These are phyloP conservation scores for Ephialtes manifestator DNA, from an alignment of 2,888 invertebrate species.

Conservation along the genomic window DNA sequence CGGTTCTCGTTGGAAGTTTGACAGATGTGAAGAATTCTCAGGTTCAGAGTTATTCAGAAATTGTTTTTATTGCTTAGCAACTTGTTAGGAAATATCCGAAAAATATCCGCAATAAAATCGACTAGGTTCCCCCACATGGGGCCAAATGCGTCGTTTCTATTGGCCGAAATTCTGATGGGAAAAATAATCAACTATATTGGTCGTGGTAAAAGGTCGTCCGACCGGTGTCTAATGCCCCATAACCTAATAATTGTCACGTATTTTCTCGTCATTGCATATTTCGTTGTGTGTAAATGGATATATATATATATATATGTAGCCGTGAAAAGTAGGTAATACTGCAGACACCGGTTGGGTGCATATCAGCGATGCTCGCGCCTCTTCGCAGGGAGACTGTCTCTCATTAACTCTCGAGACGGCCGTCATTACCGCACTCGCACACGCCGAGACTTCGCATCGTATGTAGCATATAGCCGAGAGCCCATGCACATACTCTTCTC, in stretches of 20 bases:
- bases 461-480: constrained; percentile 37
- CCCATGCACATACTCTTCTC: constrained; percentile 39
- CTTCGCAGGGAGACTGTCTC: constrained; percentile 72
- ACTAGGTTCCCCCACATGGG: too few relatives aligned
- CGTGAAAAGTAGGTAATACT: constrained; percentile 9
- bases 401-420: constrained; percentile 78
- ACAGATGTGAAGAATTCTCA: too few relatives aligned
- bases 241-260: background rate
- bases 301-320: background rate
- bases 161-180: too few relatives aligned
- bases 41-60: too few relatives aligned
- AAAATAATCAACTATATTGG: too few relatives aligned
- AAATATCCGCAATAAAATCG: too few relatives aligned
- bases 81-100: too few relatives aligned
- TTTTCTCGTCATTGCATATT: background rate
- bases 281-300: background rate
- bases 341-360: background rate
- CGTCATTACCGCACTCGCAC: constrained; percentile 71
- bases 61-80: too few relatives aligned
- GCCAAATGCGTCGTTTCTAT: too few relatives aligned
- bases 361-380: constrained; percentile 44
- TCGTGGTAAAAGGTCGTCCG: too few relatives aligned
- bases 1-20: too few relatives aligned
- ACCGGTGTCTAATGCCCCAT: too few relatives aligned
- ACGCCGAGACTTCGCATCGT: constrained; percentile 48